These are phyloP conservation scores for Anableps anableps DNA, from an alignment of 2,797 vertebrate genomes.

Conservation along the genomic window DNA sequence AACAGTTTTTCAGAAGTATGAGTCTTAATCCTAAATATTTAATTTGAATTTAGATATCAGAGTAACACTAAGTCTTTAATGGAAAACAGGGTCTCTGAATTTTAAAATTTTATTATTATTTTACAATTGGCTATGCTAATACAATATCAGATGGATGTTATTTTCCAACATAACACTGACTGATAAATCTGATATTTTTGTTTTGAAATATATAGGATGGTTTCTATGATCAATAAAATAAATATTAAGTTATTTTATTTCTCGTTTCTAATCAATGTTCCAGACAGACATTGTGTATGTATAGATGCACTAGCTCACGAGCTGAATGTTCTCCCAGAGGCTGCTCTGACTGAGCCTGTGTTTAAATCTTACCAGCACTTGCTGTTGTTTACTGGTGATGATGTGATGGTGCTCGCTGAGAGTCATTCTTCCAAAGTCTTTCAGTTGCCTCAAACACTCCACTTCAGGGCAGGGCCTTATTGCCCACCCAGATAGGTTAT, in stretches of 20 bases:
- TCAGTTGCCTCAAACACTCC: conserved; percentile 82
- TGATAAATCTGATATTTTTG: not conserved
- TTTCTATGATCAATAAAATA: not conserved
- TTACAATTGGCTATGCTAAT: not conserved
- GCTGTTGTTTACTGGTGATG: conserved; percentile 66
- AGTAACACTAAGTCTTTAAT: not conserved
- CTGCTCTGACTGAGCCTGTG: conserved; percentile 51
- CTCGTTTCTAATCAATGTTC: not conserved
- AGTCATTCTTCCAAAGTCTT: conserved; percentile 73
- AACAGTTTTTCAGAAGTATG: not conserved
- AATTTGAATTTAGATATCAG: not conserved
- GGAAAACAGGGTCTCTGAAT: not conserved
- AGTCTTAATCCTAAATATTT: not conserved
- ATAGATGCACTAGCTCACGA: not conserved
- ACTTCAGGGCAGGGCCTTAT: conserved; percentile 81
- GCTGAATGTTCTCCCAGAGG: not conserved
- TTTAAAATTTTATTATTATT: not conserved
- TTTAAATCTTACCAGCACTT: conserved; percentile 67
- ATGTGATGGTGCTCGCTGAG: conserved; percentile 70
- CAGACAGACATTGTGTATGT: not conserved
- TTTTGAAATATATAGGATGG: too few species aligned
- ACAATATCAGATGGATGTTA: too few species aligned
- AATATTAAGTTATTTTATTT: not conserved
- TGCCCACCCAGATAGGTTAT: conserved; percentile 89
- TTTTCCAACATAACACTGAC: not conserved